A percentile compares a stretch with the other conserved stretches of the same genome.
Conservation (phyloP, 35 echinoderm and acorn worm species). For the Strongylocentrotus purpuratus region DNA sequence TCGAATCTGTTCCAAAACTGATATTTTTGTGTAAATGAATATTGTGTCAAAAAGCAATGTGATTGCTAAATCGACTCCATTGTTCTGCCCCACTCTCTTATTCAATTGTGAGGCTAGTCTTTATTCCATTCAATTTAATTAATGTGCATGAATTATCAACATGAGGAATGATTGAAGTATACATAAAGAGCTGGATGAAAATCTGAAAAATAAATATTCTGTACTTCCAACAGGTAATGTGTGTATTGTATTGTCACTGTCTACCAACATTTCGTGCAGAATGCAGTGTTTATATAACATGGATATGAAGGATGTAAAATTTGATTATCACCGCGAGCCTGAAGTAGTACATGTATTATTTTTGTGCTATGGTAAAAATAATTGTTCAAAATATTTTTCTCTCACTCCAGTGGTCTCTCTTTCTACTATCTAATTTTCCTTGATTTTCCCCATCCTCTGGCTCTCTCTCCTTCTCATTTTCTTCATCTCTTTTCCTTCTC, state of each 20-base stretch:
- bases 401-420: background rate
- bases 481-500: background rate
- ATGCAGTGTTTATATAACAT: no score
- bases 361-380: no score
- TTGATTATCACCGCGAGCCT: no score
- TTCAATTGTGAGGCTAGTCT: background rate
- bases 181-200: background rate
- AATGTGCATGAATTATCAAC: background rate
- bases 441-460: background rate
- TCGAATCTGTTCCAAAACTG: no score
- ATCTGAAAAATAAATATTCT: background rate
- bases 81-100: background rate
- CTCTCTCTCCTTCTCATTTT: background rate
- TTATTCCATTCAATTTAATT: background rate
- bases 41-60: conserved; percentile 1
- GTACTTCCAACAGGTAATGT: background rate
- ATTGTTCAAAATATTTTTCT: no score
- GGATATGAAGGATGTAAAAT: no score
- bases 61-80: background rate
- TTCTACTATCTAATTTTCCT: background rate
- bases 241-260: background rate
- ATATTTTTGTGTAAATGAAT: background rate
- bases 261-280: no score
- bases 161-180: background rate
- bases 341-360: no score